Evolutionary conservation across 2,797 vertebrate genomes (phyloP).

Genomic region (Parotocinclus haroldoi): DNA sequence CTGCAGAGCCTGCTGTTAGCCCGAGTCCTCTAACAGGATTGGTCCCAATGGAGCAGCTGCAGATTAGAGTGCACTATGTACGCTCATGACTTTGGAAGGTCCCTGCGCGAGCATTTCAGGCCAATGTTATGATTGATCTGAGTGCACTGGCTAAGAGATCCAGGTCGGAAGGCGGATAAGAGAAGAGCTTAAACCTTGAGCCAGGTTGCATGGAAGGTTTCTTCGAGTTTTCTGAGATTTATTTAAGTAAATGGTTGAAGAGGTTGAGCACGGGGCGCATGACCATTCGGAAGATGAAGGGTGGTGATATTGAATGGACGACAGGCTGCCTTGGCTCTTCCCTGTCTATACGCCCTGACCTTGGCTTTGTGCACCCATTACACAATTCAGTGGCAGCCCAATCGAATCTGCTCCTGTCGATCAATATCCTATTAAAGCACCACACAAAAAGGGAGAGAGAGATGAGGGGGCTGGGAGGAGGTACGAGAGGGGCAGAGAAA

Average conservation of each 20-base stretch:
- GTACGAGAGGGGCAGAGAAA: constrained; percentile 41
- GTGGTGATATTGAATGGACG: constrained; percentile 60
- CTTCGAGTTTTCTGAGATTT: constrained; percentile 36
- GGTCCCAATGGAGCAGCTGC: constrained; percentile 52
- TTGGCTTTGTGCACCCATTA: constrained; percentile 92
- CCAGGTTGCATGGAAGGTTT: constrained; percentile 9
- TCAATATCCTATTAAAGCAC: constrained; percentile 98
- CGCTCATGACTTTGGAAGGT: constrained; percentile 42
- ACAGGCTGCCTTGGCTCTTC: constrained; percentile 56
- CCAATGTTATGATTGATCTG: constrained; percentile 28
- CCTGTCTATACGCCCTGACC: constrained; percentile 74
- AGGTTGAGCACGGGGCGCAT: constrained; percentile 37
- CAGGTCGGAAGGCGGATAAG: constrained; percentile 30
- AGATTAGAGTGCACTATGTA: constrained; percentile 54
- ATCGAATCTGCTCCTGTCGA: constrained; percentile 92
- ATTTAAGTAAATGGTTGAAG: constrained; percentile 45
- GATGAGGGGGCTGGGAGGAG: constrained; percentile 34
- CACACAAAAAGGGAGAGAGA: constrained; percentile 52
- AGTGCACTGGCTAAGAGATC: constrained; percentile 28
- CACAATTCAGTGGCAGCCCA: constrained; percentile 92
- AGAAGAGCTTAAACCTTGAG: constrained; percentile 26
- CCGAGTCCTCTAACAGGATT: constrained; percentile 46
- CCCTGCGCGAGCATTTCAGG: constrained; percentile 6
- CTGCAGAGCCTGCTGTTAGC: constrained; percentile 31
- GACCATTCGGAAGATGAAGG: constrained; percentile 54